Base-by-base conservation (phyloP, 2,797 vertebrate species). In the Cryptoprocta ferox region DNA sequence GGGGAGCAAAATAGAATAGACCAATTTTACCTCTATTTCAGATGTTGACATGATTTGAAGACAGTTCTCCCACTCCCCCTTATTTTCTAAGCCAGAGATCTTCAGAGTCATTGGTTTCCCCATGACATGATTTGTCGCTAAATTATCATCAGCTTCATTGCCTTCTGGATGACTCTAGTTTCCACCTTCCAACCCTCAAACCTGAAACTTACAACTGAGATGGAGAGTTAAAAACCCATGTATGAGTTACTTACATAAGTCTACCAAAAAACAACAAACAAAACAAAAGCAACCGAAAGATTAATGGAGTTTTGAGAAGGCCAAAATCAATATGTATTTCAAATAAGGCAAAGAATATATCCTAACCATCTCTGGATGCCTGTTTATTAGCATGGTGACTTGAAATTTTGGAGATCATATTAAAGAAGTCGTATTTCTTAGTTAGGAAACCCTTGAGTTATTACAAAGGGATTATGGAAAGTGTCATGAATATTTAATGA, bases 361-460 rank as follows among this genome's bases (percentile, higher is more conserved):
- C 42, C 37, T 70, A 78, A 37, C n/a, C 56, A 65, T 90, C 39
- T 71, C 61, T 76, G 68, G 35, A n/a, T 92, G 48, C 39, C 39
- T 80, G 30, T 94, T 92, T 89, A 70, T 81, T 79, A 83, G 73
- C 28, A 85, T 70, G 39, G 12, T 85, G 48, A 95, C 24, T 81
- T 95, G 89, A 89, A 94, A 68, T 85, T 70, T 96, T 4, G 19
- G 12, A 37, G 19, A 61, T 89, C 1, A 16, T 76, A 61, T 94
- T 61, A 80, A 94, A 68, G 32, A 89, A 85, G 16, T 83, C 73
- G 42, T 79, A 61, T 86, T 96, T 94, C 39, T 73, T 65, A 42
- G n/a, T 68, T 65, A 73, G 70, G 48, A 95, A 82, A 48, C 37
- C 35, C 32, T 12, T 45, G 21, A 82, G 16, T 86, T 18, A 92